A percentile compares a stretch with the other conserved stretches of the same genome.
These are phyloP conservation scores for Cryptocephalus primarius DNA, from an alignment of 2,888 invertebrate species.

Conservation along the genomic window DNA sequence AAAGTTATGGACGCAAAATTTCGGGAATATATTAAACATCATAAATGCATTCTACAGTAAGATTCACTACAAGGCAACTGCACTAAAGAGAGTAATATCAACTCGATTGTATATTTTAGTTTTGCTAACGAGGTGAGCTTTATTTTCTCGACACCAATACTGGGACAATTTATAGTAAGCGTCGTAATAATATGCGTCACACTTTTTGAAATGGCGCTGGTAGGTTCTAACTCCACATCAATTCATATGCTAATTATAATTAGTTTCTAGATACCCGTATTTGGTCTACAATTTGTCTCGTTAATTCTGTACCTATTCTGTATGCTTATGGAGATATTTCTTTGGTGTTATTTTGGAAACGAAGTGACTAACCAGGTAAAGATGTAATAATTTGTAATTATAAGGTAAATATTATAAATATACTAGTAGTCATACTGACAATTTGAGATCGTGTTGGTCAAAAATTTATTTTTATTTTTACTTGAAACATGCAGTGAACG, in stretches of 20 bases:
- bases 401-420: slow-evolving; percentile 32
- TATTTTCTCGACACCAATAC: slow-evolving; percentile 11
- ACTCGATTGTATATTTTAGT: slow-evolving; percentile 5
- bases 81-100: too few species aligned
- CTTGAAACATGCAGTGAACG: too few species aligned
- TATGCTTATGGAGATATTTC: slow-evolving; percentile 44
- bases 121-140: slow-evolving; percentile 10
- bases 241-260: too few species aligned
- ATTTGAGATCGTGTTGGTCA: too few species aligned
- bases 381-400: too few species aligned
- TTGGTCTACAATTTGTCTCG: slow-evolving; percentile 33
- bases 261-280: slow-evolving; percentile 12
- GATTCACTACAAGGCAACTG: not conserved
- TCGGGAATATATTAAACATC: slow-evolving; percentile 11
- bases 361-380: slow-evolving; percentile 44
- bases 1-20: slow-evolving; percentile 9
- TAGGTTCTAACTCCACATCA: slow-evolving; percentile 8
- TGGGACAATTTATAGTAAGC: slow-evolving; percentile 13
- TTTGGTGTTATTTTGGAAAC: slow-evolving; percentile 49
- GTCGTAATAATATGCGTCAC: slow-evolving; percentile 32
- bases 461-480: too few species aligned
- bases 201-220: slow-evolving; percentile 31
- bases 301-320: slow-evolving; percentile 43
- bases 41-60: slow-evolving; percentile 14
- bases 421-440: too few species aligned